Evolutionary conservation across 2,113 vertebrate genomes (phyloP), one percentile per base, ranked within the genome.

Genomic region (Montifringilla adamsi): DNA sequence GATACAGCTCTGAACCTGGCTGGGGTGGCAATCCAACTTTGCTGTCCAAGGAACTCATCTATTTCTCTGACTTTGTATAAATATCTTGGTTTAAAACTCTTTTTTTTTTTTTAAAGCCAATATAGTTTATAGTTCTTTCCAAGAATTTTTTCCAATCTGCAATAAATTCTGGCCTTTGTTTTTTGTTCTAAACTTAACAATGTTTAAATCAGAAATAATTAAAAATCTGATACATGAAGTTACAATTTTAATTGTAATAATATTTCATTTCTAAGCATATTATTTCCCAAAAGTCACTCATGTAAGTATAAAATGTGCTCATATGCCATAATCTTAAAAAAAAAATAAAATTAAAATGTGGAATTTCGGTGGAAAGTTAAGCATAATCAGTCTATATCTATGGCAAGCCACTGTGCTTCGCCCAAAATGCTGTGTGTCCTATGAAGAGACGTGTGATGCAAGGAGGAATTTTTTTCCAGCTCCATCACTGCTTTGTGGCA

Each of bases 321-420:
- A 0, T 49, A 64, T 52, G 83, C 27, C 10, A 7, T 21, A 35
- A 56, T 15, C 9, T 31, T 16, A 5, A 37, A n/a, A 4, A 28
- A 30, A 39, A 63, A n/a, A n/a, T n/a, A n/a, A 30, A 41, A 20
- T 53, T 2, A 49, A 72, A 68, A 52, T 9, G 6, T 67, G 7
- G 60, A 22, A 7, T 67, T 39, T 35, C n/a, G 47, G 19, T 39
- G 10, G 41, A 31, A 59, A 33, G 4, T 37, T 60, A 60, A 92
- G 37, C 15, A 56, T 4, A 30, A 64, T 27, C 14, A 43, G 11
- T 10, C 27, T 14, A 31, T 50, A 68, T 7, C 18, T 17, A 28
- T 1, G 12, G 44, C 27, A 90, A 80, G 28, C 1, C 41, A n/a
- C 21, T 0, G 0, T 27, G 30, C 16, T 80, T 83, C 73, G 53